phyloP scores from a whole-genome alignment of 1,140 invertebrate species.

The Drosophila nannoptera region DNA sequence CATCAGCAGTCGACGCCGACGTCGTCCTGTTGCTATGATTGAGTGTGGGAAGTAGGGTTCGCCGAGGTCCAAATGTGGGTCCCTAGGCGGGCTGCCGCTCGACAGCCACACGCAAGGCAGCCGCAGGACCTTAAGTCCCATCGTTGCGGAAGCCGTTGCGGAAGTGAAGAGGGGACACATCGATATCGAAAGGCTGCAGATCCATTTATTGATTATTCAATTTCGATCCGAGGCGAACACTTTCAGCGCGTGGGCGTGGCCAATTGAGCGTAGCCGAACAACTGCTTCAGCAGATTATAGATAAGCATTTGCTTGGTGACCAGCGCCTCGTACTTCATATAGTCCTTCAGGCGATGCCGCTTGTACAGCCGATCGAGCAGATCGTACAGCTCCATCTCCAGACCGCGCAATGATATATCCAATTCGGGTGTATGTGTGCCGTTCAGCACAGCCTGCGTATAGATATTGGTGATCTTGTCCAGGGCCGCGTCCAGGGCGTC shows the following conservation, averaged over 20 bases:
- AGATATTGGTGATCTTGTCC: constrained; percentile 61
- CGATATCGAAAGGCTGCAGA: constrained; percentile 55
- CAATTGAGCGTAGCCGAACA: constrained; percentile 67
- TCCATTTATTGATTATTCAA: constrained; percentile 48
- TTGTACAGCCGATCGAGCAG: constrained; percentile 64
- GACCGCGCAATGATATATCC: constrained; percentile 49
- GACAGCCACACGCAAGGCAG: constrained; percentile 73
- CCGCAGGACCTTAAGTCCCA: constrained; percentile 31
- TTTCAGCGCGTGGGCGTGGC: constrained; percentile 13
- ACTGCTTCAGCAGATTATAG: constrained; percentile 72
- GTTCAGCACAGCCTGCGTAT: constrained; percentile 68
- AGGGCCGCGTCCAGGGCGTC: constrained; percentile 58
- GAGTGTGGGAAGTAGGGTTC: constrained; percentile 63
- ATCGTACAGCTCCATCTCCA: constrained; percentile 69
- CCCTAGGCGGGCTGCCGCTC: constrained; percentile 46
- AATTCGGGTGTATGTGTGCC: constrained; percentile 66
- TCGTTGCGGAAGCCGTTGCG: constrained; percentile 37
- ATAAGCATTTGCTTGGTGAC: constrained; percentile 76
- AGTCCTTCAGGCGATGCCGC: constrained; percentile 66
- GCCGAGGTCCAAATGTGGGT: neutral
- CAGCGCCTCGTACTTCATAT: constrained; percentile 73
- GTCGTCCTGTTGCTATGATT: constrained; percentile 50
- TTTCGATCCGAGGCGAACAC: constrained; percentile 11
- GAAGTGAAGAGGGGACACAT: constrained; percentile 42
- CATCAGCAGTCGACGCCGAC: no score